These are phyloP conservation scores for Leucopternis melanops DNA, from an alignment of 2,113 vertebrate genomes.

Conservation along the genomic window DNA sequence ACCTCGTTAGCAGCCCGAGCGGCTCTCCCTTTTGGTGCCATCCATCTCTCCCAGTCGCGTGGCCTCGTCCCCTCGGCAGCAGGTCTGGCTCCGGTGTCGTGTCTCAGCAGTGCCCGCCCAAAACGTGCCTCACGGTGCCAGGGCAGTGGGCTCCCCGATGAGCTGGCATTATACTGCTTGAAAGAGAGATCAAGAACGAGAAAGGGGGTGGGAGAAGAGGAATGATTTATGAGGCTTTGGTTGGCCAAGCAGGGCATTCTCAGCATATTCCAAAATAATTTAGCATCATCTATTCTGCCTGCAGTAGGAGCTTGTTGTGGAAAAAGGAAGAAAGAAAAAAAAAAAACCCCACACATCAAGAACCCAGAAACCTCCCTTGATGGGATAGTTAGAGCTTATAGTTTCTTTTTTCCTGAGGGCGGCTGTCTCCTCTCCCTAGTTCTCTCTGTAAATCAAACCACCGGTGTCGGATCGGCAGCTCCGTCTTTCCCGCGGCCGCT, in stretches of 20 bases:
- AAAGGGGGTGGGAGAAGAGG: not conserved
- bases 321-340: not conserved
- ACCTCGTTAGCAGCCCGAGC: accelerated
- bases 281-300: conserved; percentile 26
- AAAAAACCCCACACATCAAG: not conserved
- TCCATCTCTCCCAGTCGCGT: accelerated
- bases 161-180: conserved; percentile 4
- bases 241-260: conserved; percentile 50
- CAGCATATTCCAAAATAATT: conserved; percentile 59
- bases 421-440: not conserved
- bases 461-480: not conserved
- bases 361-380: not conserved
- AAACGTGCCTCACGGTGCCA: not conserved
- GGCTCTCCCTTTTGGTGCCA: not conserved
- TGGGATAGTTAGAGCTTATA: not conserved
- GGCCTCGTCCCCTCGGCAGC: not conserved
- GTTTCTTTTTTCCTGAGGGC: conserved; percentile 26
- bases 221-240: conserved; percentile 64
- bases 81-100: accelerated
- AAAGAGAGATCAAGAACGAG: conserved; percentile 52
- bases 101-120: not conserved
- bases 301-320: not conserved
- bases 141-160: not conserved
- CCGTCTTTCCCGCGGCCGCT: not conserved
- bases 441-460: conserved; percentile 23